Base-by-base conservation (phyloP, 1,140 invertebrate species). In the Arion vulgaris region DNA sequence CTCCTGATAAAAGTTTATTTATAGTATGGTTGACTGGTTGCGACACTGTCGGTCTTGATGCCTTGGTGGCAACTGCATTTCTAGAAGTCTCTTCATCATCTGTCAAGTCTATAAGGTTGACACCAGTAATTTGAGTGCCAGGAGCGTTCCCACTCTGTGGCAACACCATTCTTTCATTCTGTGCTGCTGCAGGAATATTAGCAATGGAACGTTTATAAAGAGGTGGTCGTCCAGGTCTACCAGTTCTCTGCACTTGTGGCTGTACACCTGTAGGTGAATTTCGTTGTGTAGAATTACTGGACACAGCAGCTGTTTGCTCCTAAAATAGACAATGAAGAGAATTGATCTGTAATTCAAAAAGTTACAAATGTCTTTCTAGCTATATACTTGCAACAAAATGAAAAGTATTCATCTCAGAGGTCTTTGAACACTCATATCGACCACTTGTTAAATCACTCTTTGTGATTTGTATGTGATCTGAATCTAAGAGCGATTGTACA, bases 31-130 rank as follows among this genome's bases (percentile, higher is more conserved):
- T 51, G 1, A 26, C 1, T 11, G n/a, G 36, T 28, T 72, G 38
- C n/a, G 38, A 73, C 23, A 26, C 34, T 28, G 36, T 28, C 1
- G 71, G 38, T 49, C 1, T 73, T 26, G 36, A 39, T 73, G 41
- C 23, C 34, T 71, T 17, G 4, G 68, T 34, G 4, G 68, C 15
- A 39, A 28, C 28, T 11, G 11, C 26, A 7, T 23, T 81, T 74
- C 34, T 75, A 66, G 53, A 26, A 76, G 7, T 69, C 0, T 76
- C 81, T 51, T 82, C 81, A 11, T 82, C 81, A 82, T 72, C 81
- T 57, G 81, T 82, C n/a, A 82, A 71, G 28, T 82, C 81, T 66
- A 82, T 82, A 15, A 82, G 41, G 32, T 81, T 81, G 11, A 68
- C 66, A 28, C n/a, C 28, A 34, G 51, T 49, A 45, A 23, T 32